phyloP scores from a whole-genome alignment of 2,888 invertebrate species.

The Orgyia antiqua region DNA sequence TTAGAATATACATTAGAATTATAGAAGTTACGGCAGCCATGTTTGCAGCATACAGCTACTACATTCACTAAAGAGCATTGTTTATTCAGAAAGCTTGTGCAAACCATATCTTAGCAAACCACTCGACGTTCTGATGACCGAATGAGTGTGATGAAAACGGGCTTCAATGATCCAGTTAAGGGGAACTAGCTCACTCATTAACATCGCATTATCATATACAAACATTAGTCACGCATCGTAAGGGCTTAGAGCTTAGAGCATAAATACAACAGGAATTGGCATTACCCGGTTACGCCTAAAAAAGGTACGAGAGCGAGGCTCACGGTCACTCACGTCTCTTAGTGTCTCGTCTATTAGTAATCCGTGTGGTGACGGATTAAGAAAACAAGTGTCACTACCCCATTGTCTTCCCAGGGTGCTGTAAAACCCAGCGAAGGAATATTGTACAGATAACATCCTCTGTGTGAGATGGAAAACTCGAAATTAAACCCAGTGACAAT shows the following conservation, averaged over 20 bases:
- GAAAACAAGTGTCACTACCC: too few relatives aligned
- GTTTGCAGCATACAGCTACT: conserved; percentile 23
- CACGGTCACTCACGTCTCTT: too few relatives aligned
- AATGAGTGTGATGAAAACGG: conserved; percentile 41
- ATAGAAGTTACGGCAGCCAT: conserved; percentile 23
- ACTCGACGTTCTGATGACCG: conserved; percentile 47
- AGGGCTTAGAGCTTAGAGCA: conserved; percentile 65
- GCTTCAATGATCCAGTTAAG: conserved; percentile 66
- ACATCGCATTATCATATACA: conserved; percentile 73
- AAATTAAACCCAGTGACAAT: too few relatives aligned
- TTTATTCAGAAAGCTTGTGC: conserved; percentile 62
- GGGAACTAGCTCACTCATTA: conserved; percentile 56
- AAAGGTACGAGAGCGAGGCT: too few relatives aligned
- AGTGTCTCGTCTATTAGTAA: too few relatives aligned
- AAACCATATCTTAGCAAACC: conserved; percentile 41
- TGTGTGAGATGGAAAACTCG: too few relatives aligned
- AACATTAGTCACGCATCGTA: conserved; percentile 69
- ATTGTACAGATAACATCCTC: too few relatives aligned
- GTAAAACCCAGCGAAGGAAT: too few relatives aligned
- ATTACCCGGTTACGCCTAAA: too few relatives aligned
- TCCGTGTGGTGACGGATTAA: too few relatives aligned
- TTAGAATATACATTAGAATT: conserved; percentile 9
- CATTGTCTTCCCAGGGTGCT: too few relatives aligned
- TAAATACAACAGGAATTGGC: too few relatives aligned
- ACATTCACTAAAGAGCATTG: conserved; percentile 34